These are phyloP conservation scores for Poecilus cupreus DNA, from an alignment of 2,888 invertebrate genomes.

Conservation along the genomic window DNA sequence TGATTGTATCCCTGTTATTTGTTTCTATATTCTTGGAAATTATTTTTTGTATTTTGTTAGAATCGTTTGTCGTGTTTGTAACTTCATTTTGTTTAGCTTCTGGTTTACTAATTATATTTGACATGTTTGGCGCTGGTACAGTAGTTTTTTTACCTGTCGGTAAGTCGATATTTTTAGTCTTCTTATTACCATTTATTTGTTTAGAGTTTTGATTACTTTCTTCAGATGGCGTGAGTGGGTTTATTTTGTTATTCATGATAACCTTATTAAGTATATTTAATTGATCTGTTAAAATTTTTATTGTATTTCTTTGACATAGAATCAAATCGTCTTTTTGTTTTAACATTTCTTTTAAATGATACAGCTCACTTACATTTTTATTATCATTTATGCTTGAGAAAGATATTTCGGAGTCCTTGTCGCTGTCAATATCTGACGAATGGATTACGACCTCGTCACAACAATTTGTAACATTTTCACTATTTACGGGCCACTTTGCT, in stretches of 20 bases:
- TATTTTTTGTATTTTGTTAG: neutral
- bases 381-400: neutral
- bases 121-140: neutral
- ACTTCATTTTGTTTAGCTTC: neutral
- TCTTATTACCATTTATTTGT: neutral
- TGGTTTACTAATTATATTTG: neutral
- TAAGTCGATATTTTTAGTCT: neutral
- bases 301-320: neutral
- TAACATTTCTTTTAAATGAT: neutral
- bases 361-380: neutral
- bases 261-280: neutral
- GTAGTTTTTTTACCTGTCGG: neutral
- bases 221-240: neutral
- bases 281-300: neutral
- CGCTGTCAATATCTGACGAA: neutral
- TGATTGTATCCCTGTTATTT: neutral
- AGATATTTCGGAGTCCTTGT: neutral
- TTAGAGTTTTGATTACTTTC: neutral
- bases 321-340: neutral
- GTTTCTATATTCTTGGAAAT: no score
- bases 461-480: conserved; percentile 1
- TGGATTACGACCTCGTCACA: neutral
- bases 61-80: no score
- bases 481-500: neutral
- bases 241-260: neutral